Base-by-base conservation (phyloP, 2,113 vertebrate genomes). In the Neopipo cinnamomea region DNA sequence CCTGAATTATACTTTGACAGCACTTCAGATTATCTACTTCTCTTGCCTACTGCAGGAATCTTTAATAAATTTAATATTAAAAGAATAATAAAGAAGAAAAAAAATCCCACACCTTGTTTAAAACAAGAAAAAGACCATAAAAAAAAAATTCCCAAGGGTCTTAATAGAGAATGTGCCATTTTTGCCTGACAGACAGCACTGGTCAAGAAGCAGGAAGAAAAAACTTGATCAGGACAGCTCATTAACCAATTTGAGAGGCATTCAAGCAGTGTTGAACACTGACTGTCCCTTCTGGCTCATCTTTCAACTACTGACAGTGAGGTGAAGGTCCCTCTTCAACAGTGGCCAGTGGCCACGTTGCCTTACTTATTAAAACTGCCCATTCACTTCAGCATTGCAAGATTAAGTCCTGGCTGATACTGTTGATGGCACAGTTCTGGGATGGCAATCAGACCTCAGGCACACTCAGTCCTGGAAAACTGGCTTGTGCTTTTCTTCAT, bases 41-140 rank as follows among this genome's bases (percentile, higher is more conserved):
- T 80, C 27, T 85, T 80, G 47, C 44, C 35, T 27, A 39, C 27
- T 72, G 50, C 23, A 41, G 35, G 24, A 63, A 61, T 65, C 66
- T 73, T 61, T 30, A 72, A 46, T 61, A 65, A 63, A 12, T 89
- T 79, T 22, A 75, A 67, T 83, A 76, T 56, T 63, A 68, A 79
- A 85, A 58, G 2, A 91, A 41, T 37, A 77, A 41, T 3, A 49
- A 81, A 37, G 31, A 25, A 9, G 14, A 4, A 1, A 8, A 17
- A 33, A 42, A 14, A 8, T 0, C 0, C 6, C 11, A 37, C 15
- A 53, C 4, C 6, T 58, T 20, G 8, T 81, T 75, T 67, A 18
- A 53, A 77, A 81, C 14, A 68, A 22, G 13, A 53, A 19, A 81
- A 33, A 50, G 49, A 50, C 22, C 47, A 49, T 24, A 49, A 33